Conservation (phyloP, 2,113 vertebrate species). For the Pluvianellus socialis region DNA sequence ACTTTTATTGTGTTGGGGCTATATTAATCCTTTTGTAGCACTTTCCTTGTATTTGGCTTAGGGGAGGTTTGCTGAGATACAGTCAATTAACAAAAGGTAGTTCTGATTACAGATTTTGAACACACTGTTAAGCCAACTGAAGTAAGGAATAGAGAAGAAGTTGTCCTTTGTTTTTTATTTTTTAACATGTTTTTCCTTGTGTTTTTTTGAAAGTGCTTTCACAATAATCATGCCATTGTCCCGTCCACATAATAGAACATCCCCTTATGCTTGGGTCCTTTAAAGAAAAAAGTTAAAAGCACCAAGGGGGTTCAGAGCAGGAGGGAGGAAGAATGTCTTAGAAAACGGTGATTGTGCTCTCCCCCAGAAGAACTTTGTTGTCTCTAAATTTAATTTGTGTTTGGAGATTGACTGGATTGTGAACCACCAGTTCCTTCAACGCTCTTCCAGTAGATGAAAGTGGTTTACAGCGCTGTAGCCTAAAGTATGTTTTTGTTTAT, state of each 20-base stretch:
- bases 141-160: background rate
- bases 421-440: background rate
- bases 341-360: background rate
- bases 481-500: slow-evolving; percentile 20
- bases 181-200: background rate
- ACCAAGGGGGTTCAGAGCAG: background rate
- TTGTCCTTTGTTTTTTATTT: background rate
- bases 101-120: background rate
- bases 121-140: background rate
- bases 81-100: background rate
- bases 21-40: background rate
- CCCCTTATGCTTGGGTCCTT: background rate
- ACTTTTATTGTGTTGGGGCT: background rate
- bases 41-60: background rate
- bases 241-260: background rate
- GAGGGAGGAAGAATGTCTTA: background rate
- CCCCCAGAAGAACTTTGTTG: background rate
- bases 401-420: background rate
- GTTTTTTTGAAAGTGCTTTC: background rate
- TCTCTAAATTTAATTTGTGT: slow-evolving; percentile 7
- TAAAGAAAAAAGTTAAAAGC: background rate
- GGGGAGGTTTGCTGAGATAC: background rate
- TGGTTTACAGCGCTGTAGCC: slow-evolving; percentile 2
- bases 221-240: background rate
- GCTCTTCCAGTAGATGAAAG: background rate